Evolutionary conservation across 64 coral and sea anemone species (phyloP), one percentile per base, ranked within the genome.

Genomic region (Orbicella faveolata): DNA sequence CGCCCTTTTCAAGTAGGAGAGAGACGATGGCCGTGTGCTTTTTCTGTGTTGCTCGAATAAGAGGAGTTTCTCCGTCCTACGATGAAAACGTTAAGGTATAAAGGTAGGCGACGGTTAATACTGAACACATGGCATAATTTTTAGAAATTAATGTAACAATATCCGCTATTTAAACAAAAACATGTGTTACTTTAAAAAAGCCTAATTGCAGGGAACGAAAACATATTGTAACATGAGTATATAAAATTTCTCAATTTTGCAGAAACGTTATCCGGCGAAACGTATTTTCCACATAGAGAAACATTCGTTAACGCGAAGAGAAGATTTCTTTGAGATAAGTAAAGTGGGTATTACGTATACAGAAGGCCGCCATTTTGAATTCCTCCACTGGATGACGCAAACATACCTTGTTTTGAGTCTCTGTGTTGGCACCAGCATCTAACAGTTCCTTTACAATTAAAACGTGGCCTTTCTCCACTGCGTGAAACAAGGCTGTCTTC

Each of bases 1-100:
- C 96, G 48, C 94, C 94, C 75, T 99, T 99, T 20, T 99, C 96
- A n/a, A 99, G 81, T 74, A 99, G 65, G 57, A 99, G 80, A 72
- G 93, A 66, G 0, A 95, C 94, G 17, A 95, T 91, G 30, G 92
- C 94, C 0, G 96, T 95, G 79, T 99, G 96, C 77, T 95, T 95
- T 79, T 94, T 99, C 37, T 93, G 66, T 64, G 93, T 90, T 17
- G 96, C 96, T 81, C 94, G 73, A 44, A 99, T 59, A 2, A 99
- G 59, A 3, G 96, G 94, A 16, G 96, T 99, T 48, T 99, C 96
- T 1, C 90, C 90, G 53, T 99, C 94, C 96, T 99, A n/a, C 16
- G 76, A 44, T 68, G 16, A 87, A 34, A 64, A 61, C 63, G n/a
- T 41, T 9, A 33, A 53, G 26, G 3, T 9, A 30, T 4, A 41